Evolutionary conservation across 2,888 invertebrate genomes (phyloP).

Genomic region (Lochmaea capreae): DNA sequence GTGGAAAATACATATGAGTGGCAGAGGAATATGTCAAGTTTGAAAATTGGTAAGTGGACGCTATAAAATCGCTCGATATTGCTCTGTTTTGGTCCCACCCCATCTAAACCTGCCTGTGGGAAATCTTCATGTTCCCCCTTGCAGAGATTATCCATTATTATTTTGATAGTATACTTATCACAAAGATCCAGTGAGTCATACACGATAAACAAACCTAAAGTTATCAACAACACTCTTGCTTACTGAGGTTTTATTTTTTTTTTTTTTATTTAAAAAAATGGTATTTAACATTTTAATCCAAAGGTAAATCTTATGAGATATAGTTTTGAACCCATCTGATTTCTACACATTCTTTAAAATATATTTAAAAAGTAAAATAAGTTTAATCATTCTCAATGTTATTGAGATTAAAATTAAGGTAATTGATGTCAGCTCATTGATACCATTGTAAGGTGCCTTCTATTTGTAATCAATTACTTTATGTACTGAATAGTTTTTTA

Average conservation of each 20-base stretch:
- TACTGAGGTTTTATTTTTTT: slow-evolving; percentile 10
- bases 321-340: background rate
- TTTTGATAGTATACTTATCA: background rate
- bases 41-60: slow-evolving; percentile 70
- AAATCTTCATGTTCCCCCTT: slow-evolving; percentile 43
- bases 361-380: background rate
- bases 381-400: background rate
- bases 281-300: slow-evolving; percentile 2
- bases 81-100: slow-evolving; percentile 61
- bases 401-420: background rate
- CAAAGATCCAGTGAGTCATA: slow-evolving; percentile 13
- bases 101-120: slow-evolving; percentile 49
- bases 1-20: slow-evolving; percentile 58
- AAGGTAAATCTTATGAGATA: background rate
- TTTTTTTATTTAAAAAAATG: slow-evolving; percentile 11
- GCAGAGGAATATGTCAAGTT: slow-evolving; percentile 72
- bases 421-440: too few relatives aligned
- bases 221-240: slow-evolving; percentile 16
- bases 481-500: too few relatives aligned
- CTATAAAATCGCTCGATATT: slow-evolving; percentile 29
- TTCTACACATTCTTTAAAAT: background rate
- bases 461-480: too few relatives aligned
- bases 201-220: slow-evolving; percentile 3
- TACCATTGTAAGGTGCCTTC: too few relatives aligned
- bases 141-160: slow-evolving; percentile 21